Conservation (phyloP, 2,888 invertebrate species). For the Glaucopsyche alexis region DNA sequence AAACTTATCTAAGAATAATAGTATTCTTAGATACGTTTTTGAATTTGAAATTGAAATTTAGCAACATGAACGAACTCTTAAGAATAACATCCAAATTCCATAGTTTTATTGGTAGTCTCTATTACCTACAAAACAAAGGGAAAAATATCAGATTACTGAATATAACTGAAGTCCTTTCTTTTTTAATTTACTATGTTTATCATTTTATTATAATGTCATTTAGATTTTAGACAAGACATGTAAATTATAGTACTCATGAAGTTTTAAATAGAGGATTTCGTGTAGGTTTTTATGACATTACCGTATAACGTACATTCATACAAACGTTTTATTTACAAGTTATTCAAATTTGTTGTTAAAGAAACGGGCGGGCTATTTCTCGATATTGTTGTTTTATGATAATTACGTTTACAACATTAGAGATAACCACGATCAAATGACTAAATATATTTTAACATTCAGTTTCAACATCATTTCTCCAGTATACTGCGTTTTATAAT, state of each 20-base stretch:
- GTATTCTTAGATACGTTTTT: too few relatives aligned
- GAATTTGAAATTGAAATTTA: too few relatives aligned
- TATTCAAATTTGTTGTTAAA: conserved; percentile 21
- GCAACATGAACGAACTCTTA: too few relatives aligned
- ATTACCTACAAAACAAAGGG: too few relatives aligned
- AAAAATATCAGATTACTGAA: too few relatives aligned
- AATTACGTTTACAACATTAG: conserved; percentile 30
- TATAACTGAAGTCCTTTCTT: too few relatives aligned
- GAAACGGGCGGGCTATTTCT: background rate
- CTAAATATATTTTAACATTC: conserved; percentile 32
- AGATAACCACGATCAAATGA: conserved; percentile 33
- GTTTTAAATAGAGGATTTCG: background rate
- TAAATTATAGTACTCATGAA: background rate
- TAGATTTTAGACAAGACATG: background rate
- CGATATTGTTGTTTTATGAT: conserved; percentile 32
- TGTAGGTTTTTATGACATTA: background rate
- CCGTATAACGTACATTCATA: background rate
- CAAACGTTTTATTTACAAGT: conserved; percentile 18
- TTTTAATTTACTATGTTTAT: too few relatives aligned
- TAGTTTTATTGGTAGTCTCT: too few relatives aligned
- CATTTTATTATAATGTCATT: too few relatives aligned
- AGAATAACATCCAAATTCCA: too few relatives aligned
- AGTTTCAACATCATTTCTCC: conserved; percentile 23
- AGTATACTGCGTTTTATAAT: conserved; percentile 23
- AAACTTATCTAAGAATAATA: too few relatives aligned